Percentiles rank a stretch among this genome's conserved stretches.
These are phyloP conservation scores for Drosophila tanythrix DNA, from an alignment of 2,888 invertebrate species.

Conservation along the genomic window DNA sequence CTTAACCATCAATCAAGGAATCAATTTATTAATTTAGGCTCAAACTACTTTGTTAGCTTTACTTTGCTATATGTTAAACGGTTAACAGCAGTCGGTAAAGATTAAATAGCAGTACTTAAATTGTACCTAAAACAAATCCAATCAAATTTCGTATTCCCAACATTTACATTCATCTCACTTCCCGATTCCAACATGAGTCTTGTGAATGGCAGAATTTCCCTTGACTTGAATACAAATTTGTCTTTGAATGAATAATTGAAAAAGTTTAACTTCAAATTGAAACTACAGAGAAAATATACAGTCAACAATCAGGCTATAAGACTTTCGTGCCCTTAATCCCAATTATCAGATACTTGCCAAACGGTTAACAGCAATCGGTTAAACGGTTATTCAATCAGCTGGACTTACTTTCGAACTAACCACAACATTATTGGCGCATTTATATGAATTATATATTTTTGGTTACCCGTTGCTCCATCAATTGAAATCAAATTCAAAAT, in stretches of 20 bases:
- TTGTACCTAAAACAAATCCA: background rate
- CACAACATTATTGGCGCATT: constrained; percentile 15
- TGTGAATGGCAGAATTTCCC: too few relatives aligned
- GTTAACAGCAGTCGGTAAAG: background rate
- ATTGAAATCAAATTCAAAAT: background rate
- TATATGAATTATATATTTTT: background rate
- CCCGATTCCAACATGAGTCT: too few relatives aligned
- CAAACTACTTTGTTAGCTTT: too few relatives aligned
- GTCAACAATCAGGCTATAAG: background rate
- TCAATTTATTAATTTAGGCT: too few relatives aligned
- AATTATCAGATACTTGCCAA: constrained; percentile 1
- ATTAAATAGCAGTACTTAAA: background rate
- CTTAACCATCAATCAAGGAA: background rate
- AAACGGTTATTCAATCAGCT: background rate
- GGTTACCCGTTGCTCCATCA: constrained; percentile 1
- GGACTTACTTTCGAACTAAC: constrained; percentile 13
- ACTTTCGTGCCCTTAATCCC: too few relatives aligned
- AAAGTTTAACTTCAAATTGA: background rate
- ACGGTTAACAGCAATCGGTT: constrained; percentile 10
- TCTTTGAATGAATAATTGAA: background rate
- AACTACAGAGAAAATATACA: background rate
- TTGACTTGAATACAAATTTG: background rate
- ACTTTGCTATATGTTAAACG: background rate
- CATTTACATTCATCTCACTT: fast-evolving
- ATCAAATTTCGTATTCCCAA: too few relatives aligned